Conservation (phyloP, 1,140 invertebrate species). For the Idris sp. region DNA sequence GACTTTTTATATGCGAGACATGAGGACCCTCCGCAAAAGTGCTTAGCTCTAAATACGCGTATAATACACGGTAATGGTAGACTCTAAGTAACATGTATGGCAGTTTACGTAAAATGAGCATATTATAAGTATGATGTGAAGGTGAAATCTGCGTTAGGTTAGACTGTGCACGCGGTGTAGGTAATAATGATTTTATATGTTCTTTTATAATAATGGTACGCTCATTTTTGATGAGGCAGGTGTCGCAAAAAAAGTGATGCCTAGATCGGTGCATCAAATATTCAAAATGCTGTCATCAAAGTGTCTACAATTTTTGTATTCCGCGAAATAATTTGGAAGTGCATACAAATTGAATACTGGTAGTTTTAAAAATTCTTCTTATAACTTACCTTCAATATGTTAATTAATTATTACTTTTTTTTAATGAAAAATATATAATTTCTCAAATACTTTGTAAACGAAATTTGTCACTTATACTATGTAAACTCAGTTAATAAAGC, state of each 20-base stretch:
- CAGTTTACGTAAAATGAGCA: conserved; percentile 42
- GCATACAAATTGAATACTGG: too few relatives aligned
- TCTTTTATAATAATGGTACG: conserved; percentile 47
- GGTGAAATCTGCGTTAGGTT: conserved; percentile 44
- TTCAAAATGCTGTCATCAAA: conserved; percentile 25
- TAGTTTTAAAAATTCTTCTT: too few relatives aligned
- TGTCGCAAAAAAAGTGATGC: conserved; percentile 21
- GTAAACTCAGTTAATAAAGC: too few relatives aligned
- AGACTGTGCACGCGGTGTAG: conserved; percentile 23
- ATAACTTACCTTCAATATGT: too few relatives aligned
- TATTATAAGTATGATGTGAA: conserved; percentile 42
- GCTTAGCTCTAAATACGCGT: conserved; percentile 72
- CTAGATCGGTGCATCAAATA: conserved; percentile 34
- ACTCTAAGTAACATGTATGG: conserved; percentile 65
- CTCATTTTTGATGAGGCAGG: conserved; percentile 42
- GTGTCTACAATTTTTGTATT: conserved; percentile 11
- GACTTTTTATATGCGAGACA: conserved; percentile 66
- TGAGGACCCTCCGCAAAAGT: conserved; percentile 58
- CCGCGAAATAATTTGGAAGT: neutral
- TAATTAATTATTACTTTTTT: too few relatives aligned
- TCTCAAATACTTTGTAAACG: too few relatives aligned
- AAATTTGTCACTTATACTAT: too few relatives aligned
- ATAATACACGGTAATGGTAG: conserved; percentile 71
- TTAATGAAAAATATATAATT: too few relatives aligned
- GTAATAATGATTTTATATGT: conserved; percentile 54